Base-by-base conservation (phyloP, 2,888 invertebrate species). In the Eupithecia vulgata region DNA sequence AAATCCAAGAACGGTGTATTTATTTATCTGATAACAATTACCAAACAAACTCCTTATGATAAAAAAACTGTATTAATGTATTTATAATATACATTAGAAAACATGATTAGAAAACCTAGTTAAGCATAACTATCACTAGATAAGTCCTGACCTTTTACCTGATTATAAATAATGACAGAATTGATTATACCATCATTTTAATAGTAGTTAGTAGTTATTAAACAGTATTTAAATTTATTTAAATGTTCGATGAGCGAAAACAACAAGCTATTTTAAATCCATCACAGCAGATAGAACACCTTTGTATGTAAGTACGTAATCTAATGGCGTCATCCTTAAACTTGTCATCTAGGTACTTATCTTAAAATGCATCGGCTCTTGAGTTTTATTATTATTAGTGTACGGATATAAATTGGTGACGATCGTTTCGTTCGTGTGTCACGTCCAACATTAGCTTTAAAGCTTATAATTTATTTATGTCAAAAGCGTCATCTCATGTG, bases 291-390 rank as follows among this genome's bases (percentile, higher is more conserved):
- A 57, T 57, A 5, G 0, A 5, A 45, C 45, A 48, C n/a, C 25
- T 25, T 25, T 57, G 57, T 52, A 21, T 17, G 13, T 13, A 40
- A 12, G 40, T 40, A 40, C 12, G 12, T 40, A 40, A 3, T 30
- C 15, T 8, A 17, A 61, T 61, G 61, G 61, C 34, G 59, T 59
- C 59, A 59, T 59, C 30, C n/a, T n/a, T n/a, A n/a, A n/a, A 59
- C 5, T 25, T 67, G 30, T 17, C 6, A 48, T 17, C 5, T 62
- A 69, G 61, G 45, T 61, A 59, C 30, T 25, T 21, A n/a, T 59
- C 15, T 15, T 15, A 61, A 52, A 52, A 52, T 52, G 4, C 5
- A 10, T 52, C 7, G 1, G 21, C 21, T 12, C 10, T 52, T 48
- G 0, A 45, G 10, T 10, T 45, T 5, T n/a, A 17, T 3, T 48